A percentile compares a stretch with the other conserved stretches of the same genome.
Evolutionary conservation across 2,797 vertebrate species (phyloP).

Genomic region (Adrianichthys oophorus): DNA sequence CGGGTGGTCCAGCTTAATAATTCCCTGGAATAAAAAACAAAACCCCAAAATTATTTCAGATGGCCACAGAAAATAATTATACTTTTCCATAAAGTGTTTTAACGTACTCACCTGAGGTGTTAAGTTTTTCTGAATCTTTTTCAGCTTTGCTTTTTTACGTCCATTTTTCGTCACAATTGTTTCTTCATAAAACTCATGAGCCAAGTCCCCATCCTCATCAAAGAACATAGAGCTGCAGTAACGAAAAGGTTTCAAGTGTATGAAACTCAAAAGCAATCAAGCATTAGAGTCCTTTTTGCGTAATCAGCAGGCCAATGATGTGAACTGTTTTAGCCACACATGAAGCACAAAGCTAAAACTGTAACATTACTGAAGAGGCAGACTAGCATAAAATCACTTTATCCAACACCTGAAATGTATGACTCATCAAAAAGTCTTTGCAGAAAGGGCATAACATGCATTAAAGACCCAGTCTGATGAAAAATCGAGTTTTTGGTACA

Average conservation of each 20-base stretch:
- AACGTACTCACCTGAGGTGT: constrained; percentile 87
- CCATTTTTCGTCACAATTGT: constrained; percentile 94
- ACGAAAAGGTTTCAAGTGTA: not conserved
- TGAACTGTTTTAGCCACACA: too few relatives aligned
- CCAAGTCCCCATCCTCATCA: constrained; percentile 93
- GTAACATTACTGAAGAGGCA: too few relatives aligned
- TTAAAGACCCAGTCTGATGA: too few relatives aligned
- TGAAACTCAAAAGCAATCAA: not conserved
- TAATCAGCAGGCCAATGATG: too few relatives aligned
- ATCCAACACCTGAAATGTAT: too few relatives aligned
- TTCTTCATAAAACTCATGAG: constrained; percentile 96
- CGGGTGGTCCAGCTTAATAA: constrained; percentile 90
- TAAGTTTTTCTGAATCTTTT: constrained; percentile 91
- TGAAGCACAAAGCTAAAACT: too few relatives aligned
- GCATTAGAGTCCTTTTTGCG: too few relatives aligned
- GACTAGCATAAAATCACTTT: too few relatives aligned
- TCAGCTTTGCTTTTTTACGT: constrained; percentile 92
- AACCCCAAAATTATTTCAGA: not conserved
- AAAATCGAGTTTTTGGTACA: too few relatives aligned
- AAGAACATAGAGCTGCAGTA: constrained; percentile 88
- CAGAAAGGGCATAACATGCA: too few relatives aligned
- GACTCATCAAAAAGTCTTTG: too few relatives aligned
- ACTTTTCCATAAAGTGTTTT: not conserved
- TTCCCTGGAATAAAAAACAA: constrained; percentile 80
- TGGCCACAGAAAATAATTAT: not conserved